Evolutionary conservation across 2,888 invertebrate genomes (phyloP).

Genomic region (Griposia aprilina): DNA sequence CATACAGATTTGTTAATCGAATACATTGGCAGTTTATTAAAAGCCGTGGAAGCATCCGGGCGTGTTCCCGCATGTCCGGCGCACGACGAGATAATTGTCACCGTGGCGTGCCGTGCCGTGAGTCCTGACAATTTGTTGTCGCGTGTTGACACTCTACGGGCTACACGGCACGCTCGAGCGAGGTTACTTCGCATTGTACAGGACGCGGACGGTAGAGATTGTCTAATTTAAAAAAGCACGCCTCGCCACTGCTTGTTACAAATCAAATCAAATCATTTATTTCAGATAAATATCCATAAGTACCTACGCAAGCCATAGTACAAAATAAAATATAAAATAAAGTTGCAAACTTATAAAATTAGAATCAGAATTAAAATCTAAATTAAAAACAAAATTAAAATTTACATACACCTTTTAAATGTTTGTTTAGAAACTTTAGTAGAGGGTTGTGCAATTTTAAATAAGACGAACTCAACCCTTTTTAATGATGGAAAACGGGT

Average conservation of each 20-base stretch:
- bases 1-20: constrained; percentile 14
- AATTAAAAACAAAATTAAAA: no score
- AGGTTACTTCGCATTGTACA: constrained; percentile 32
- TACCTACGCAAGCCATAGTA: no score
- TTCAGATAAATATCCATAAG: no score
- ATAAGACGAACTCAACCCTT: neutral
- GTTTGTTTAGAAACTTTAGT: no score
- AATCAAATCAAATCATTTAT: no score
- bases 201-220: neutral
- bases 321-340: no score
- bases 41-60: constrained; percentile 1
- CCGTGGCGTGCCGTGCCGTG: constrained; percentile 63
- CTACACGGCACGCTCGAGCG: constrained; percentile 35
- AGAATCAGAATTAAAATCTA: no score
- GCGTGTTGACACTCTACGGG: constrained; percentile 60
- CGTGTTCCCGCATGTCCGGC: constrained; percentile 35
- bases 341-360: no score
- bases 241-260: no score
- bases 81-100: constrained; percentile 59
- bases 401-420: no score
- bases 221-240: neutral
- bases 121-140: constrained; percentile 70
- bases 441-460: no score
- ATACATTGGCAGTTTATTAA: constrained; percentile 34
- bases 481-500: neutral